Conservation (phyloP, 92 coral and sea anemone species). For the Metridium senile region DNA sequence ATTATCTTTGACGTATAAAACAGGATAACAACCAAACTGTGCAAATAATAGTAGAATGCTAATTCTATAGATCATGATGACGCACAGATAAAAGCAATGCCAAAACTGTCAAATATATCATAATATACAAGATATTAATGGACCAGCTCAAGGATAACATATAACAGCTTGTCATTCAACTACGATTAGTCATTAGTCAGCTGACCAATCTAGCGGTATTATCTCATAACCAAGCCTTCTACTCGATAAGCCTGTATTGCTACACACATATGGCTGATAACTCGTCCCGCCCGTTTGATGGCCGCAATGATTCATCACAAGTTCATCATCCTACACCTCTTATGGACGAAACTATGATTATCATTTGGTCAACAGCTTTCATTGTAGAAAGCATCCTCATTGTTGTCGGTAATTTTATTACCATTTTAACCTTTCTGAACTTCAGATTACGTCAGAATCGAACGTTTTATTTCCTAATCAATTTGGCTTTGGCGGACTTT, state of each 20-base stretch:
- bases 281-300: neutral
- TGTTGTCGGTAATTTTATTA: slow-evolving; percentile 36
- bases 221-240: too few species aligned
- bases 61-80: too few species aligned
- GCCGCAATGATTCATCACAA: neutral
- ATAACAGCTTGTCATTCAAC: too few species aligned
- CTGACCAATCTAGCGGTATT: too few species aligned
- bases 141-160: too few species aligned
- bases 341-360: slow-evolving; percentile 15
- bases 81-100: too few species aligned
- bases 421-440: slow-evolving; percentile 44
- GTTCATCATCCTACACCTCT: too few species aligned
- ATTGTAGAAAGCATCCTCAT: slow-evolving; percentile 39
- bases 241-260: too few species aligned
- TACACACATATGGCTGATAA: neutral
- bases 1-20: neutral
- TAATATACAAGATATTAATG: too few species aligned
- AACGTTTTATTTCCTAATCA: slow-evolving; percentile 53
- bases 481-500: slow-evolving; percentile 55
- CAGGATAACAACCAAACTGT: neutral
- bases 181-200: too few species aligned
- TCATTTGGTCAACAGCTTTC: slow-evolving; percentile 52
- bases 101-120: too few species aligned
- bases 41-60: too few species aligned
- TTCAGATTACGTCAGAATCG: slow-evolving; percentile 45